These are phyloP conservation scores for Oligia strigilis DNA, from an alignment of 2,888 invertebrate genomes.

Conservation along the genomic window DNA sequence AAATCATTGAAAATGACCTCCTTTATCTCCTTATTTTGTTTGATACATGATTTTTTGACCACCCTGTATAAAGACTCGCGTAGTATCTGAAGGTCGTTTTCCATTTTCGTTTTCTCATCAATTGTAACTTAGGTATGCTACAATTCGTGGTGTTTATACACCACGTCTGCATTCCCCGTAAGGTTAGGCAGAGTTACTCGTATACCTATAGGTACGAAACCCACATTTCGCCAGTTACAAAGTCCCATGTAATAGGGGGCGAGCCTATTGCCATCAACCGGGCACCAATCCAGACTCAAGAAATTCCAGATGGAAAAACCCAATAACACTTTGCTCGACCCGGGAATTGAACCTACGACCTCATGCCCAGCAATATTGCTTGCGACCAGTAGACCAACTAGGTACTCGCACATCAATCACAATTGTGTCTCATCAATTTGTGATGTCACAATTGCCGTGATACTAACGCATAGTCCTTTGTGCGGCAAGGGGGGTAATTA, in stretches of 20 bases:
- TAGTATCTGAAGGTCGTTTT: background rate
- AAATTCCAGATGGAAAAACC: background rate
- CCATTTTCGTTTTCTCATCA: background rate
- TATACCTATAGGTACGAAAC: too few species aligned
- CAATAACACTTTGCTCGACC: background rate
- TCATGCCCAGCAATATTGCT: background rate
- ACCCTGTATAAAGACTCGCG: background rate
- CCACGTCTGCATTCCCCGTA: too few species aligned
- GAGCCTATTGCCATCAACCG: background rate
- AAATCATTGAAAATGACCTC: too few species aligned
- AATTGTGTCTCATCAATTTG: background rate
- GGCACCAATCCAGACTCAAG: background rate
- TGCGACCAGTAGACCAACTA: background rate
- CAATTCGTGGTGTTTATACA: too few species aligned
- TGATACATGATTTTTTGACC: too few species aligned
- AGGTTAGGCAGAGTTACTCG: too few species aligned
- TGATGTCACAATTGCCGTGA: background rate
- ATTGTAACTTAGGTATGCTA: background rate
- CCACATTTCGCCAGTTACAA: too few species aligned
- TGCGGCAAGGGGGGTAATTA: background rate
- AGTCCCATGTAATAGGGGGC: too few species aligned
- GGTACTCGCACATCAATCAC: background rate
- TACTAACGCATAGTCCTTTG: background rate
- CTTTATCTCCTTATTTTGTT: too few species aligned
- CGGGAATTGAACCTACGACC: background rate